phyloP scores from a whole-genome alignment of 2,113 vertebrate species.

The Psittacula cyanocephala region DNA sequence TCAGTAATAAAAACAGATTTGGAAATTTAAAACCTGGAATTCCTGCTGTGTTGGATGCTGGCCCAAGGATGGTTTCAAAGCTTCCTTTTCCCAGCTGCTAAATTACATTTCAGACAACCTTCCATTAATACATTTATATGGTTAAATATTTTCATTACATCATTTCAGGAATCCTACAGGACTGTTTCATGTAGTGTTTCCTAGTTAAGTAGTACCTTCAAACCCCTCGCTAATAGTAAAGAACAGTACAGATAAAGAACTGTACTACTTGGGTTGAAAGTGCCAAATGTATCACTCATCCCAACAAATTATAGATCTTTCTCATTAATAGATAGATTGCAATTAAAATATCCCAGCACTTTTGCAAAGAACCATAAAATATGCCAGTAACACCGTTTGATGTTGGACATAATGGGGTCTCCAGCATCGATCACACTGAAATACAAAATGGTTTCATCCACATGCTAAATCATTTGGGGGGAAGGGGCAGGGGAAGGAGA shows the following conservation, averaged over 20 bases:
- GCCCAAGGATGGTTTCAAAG: neutral
- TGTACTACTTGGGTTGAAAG: neutral
- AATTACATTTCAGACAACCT: neutral
- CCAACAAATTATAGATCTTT: neutral
- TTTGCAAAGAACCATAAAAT: constrained; percentile 31
- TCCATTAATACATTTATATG: neutral
- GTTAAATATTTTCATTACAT: neutral
- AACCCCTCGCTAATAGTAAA: neutral
- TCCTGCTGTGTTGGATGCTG: neutral
- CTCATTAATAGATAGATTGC: neutral
- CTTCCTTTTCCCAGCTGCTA: neutral
- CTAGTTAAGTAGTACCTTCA: neutral
- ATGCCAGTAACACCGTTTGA: neutral
- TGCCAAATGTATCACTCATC: neutral
- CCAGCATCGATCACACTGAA: neutral
- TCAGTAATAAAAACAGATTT: neutral
- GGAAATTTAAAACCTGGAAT: neutral
- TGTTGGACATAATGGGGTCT: constrained; percentile 15
- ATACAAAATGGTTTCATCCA: neutral
- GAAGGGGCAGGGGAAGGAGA: neutral
- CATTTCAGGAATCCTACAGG: neutral
- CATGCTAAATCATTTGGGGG: neutral
- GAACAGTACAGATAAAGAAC: neutral
- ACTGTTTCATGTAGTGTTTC: neutral
- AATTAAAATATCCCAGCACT: constrained; percentile 32